Base-by-base conservation (phyloP, 2,797 vertebrate genomes). In the Microctenopoma stevenorrisi region DNA sequence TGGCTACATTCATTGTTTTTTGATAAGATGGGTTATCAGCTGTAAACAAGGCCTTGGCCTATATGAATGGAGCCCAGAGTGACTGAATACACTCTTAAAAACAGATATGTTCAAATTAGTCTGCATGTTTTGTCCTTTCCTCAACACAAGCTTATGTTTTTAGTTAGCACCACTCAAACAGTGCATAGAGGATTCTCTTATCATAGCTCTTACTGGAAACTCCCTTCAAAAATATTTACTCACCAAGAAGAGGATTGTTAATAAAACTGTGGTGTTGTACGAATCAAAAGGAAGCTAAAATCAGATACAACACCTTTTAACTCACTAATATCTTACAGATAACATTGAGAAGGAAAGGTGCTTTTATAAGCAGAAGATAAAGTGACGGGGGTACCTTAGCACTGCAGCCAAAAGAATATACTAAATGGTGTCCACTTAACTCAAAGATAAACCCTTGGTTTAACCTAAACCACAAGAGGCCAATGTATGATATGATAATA, bases 21-120 rank as follows among this genome's bases (percentile, higher is more conserved):
- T 78, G 93, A 93, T 93, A 93, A 94, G 92, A 93, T 93, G 87
- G 82, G 87, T 93, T 94, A 94, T 94, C 93, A 85, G 84, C 86
- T 85, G 88, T 93, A 93, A 94, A 93, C 92, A 93, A 93, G 88
- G 85, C 88, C 86, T 50, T 35, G 81, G 81, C 64, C 87, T 79
- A 82, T 90, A 88, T 89, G 81, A 89, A 91, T 89, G 83, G 87
- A 78, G 78, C 74, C 67, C 43, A 10, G 64, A 81, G 79, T 90
- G 88, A 90, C 82, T 88, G 87, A 90, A 87, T 79, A 86, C 82
- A 76, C 86, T 86, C 81, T 86, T 85, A 87, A 88, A 90, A 90
- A 88, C 83, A 89, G 85, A 89, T 89, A 81, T 84, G 84, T 85
- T 90, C 73, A 83, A 89, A 88, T 87, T 87, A 87, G 82, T 81